Percentiles rank a stretch among this genome's conserved stretches.
phyloP scores from a whole-genome alignment of 2,113 vertebrate species.

The Columba janthina region DNA sequence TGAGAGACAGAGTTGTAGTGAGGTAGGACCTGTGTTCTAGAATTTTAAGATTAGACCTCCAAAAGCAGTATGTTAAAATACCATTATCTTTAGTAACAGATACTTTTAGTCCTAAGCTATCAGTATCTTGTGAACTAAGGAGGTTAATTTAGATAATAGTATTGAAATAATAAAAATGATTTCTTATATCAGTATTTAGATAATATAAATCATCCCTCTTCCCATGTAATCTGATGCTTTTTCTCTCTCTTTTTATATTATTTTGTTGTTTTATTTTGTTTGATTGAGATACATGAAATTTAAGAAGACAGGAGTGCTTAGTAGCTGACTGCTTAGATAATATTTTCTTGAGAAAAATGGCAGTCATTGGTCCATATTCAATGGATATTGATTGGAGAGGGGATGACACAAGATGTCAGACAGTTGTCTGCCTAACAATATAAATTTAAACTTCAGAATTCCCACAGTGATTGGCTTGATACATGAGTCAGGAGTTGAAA shows the following conservation, averaged over 20 bases:
- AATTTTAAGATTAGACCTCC: not conserved
- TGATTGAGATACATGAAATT: not conserved
- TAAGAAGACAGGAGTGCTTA: not conserved
- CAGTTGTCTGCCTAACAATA: not conserved
- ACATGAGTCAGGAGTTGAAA: not conserved
- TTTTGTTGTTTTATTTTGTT: not conserved
- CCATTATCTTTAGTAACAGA: not conserved
- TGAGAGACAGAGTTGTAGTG: not conserved
- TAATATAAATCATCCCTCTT: not conserved
- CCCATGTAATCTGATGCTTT: not conserved
- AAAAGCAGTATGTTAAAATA: not conserved
- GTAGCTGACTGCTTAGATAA: not conserved
- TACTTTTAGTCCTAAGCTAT: not conserved
- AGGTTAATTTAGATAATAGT: not conserved
- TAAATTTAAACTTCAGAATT: not conserved
- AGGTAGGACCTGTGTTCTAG: not conserved
- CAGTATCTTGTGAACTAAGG: not conserved
- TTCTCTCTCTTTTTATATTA: not conserved
- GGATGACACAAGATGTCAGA: fast-evolving
- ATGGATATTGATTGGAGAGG: not conserved
- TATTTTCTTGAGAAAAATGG: not conserved
- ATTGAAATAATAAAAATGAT: not conserved
- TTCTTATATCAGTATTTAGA: not conserved
- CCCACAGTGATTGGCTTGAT: not conserved
- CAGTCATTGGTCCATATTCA: not conserved